Percentiles rank a stretch among this genome's conserved stretches.
These are phyloP conservation scores for Intellagama lesueurii DNA, from an alignment of 2,797 vertebrate species.

Conservation along the genomic window DNA sequence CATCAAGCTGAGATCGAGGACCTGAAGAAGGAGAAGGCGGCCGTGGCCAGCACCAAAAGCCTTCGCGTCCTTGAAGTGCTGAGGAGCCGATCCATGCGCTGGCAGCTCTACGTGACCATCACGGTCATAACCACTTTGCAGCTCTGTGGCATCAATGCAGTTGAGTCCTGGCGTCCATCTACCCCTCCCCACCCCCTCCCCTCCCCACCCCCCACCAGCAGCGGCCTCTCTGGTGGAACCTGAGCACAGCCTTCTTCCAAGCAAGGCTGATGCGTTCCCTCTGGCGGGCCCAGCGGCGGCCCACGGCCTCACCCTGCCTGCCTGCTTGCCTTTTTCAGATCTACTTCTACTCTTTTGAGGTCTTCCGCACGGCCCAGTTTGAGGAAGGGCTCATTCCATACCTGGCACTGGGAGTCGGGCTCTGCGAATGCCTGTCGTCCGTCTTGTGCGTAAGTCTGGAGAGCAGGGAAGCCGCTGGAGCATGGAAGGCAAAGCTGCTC, in stretches of 20 bases:
- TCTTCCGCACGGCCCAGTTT: constrained; percentile 88
- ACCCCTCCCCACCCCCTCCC: too few species aligned
- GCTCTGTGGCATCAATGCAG: constrained; percentile 91
- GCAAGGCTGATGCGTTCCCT: too few species aligned
- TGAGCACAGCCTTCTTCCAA: too few species aligned
- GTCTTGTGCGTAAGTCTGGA: constrained; percentile 87
- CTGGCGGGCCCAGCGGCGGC: background rate
- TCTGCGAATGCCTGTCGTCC: constrained; percentile 89
- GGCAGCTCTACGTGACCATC: constrained; percentile 86
- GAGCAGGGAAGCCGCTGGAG: constrained; percentile 15
- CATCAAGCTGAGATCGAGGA: constrained; percentile 86
- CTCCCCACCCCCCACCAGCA: background rate
- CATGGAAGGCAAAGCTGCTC: background rate
- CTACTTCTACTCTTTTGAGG: constrained; percentile 91
- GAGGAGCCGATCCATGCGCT: constrained; percentile 81
- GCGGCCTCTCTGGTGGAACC: background rate
- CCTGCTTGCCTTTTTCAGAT: constrained; percentile 78
- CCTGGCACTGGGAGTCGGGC: constrained; percentile 86
- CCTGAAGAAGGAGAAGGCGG: constrained; percentile 86
- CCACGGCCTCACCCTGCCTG: background rate
- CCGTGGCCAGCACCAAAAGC: constrained; percentile 76
- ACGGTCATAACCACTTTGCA: constrained; percentile 90
- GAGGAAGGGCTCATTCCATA: constrained; percentile 85
- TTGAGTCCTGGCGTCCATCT: constrained; percentile 67
- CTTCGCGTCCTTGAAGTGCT: constrained; percentile 84